These are phyloP conservation scores for Delia radicum DNA, from an alignment of 1,140 invertebrate genomes.

Conservation along the genomic window DNA sequence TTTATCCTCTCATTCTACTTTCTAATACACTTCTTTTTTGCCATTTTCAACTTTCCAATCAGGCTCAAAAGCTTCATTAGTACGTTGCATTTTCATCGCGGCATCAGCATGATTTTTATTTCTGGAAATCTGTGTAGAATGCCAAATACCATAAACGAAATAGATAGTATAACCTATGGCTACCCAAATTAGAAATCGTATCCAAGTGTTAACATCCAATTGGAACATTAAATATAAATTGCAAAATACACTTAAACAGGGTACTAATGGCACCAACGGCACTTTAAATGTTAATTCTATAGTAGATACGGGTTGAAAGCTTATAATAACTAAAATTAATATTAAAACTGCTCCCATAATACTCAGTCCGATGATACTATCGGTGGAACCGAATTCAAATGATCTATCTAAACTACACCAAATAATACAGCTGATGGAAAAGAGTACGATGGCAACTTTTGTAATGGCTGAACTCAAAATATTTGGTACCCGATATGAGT, in stretches of 20 bases:
- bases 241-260: conserved; percentile 78
- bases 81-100: conserved; percentile 44
- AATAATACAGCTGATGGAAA: conserved; percentile 45
- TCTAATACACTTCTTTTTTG: background rate
- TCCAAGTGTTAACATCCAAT: conserved; percentile 80
- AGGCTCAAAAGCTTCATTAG: conserved; percentile 46
- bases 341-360: conserved; percentile 42
- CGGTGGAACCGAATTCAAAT: conserved; percentile 30
- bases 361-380: conserved; percentile 38
- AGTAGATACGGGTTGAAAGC: conserved; percentile 43
- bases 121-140: conserved; percentile 54
- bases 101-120: conserved; percentile 39
- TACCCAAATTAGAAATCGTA: conserved; percentile 82
- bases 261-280: conserved; percentile 82
- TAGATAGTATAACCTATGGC: conserved; percentile 67
- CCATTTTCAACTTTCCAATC: conserved; percentile 44
- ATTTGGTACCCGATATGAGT: conserved; percentile 62
- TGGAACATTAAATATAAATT: conserved; percentile 89
- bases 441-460: conserved; percentile 61
- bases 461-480: conserved; percentile 62
- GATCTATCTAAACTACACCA: conserved; percentile 41
- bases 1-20: too few species aligned
- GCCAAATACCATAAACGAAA: conserved; percentile 61
- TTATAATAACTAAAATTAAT: conserved; percentile 43
- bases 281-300: conserved; percentile 64